Percentiles rank a stretch among this genome's conserved stretches.
These are phyloP conservation scores for Ornithoptera priamus DNA, from an alignment of 2,888 invertebrate species.

Conservation along the genomic window DNA sequence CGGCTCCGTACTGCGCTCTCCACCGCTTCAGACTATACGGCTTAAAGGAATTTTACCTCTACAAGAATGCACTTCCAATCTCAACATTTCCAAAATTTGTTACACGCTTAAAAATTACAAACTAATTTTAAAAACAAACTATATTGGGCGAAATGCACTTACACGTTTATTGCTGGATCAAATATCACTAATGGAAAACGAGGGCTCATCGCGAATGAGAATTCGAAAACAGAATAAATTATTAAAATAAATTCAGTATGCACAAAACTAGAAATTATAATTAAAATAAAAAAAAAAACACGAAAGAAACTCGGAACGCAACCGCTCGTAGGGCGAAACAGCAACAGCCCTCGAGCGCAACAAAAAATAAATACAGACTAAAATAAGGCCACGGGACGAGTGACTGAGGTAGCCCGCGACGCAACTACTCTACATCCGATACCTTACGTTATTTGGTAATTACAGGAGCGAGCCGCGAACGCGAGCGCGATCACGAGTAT, in stretches of 20 bases:
- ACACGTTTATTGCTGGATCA: slow-evolving; percentile 76
- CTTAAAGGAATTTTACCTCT: slow-evolving; percentile 72
- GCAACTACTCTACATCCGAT: slow-evolving; percentile 61
- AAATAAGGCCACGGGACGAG: slow-evolving; percentile 74
- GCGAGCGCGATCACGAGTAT: slow-evolving; percentile 26
- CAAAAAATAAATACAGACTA: slow-evolving; percentile 75
- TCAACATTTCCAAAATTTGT: slow-evolving; percentile 75
- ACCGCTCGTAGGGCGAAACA: slow-evolving; percentile 73
- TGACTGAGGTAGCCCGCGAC: slow-evolving; percentile 78
- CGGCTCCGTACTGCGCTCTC: slow-evolving; percentile 30
- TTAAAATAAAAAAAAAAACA: slow-evolving; percentile 60
- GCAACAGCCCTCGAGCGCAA: slow-evolving; percentile 75
- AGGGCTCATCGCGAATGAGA: slow-evolving; percentile 70
- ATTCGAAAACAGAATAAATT: slow-evolving; percentile 74
- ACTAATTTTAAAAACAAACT: slow-evolving; percentile 71
- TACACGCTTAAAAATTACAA: slow-evolving; percentile 62
- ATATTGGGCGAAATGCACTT: slow-evolving; percentile 73
- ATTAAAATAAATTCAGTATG: slow-evolving; percentile 65
- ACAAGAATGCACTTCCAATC: slow-evolving; percentile 79
- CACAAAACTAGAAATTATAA: slow-evolving; percentile 61
- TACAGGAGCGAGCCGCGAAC: slow-evolving; percentile 37
- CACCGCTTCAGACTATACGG: slow-evolving; percentile 73
- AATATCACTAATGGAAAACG: slow-evolving; percentile 80
- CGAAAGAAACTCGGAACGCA: slow-evolving; percentile 73
- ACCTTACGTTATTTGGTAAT: slow-evolving; percentile 57